Evolutionary conservation across 2,888 invertebrate species (phyloP), one percentile per base, ranked within the genome.

Genomic region (Pilophorus perplexus): DNA sequence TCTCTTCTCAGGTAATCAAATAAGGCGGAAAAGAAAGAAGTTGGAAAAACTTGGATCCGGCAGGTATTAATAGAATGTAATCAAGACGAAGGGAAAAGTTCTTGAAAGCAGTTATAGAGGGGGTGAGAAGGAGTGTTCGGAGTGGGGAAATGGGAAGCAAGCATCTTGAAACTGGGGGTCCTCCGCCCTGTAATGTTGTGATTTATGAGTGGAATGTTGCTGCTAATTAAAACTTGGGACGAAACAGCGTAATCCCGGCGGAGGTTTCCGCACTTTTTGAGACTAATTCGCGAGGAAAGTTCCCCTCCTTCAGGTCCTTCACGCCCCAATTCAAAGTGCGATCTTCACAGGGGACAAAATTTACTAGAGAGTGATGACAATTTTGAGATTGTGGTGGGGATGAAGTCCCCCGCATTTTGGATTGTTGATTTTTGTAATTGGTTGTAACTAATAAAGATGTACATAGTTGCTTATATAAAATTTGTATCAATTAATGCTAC

Each of bases 191-290:
- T 25, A 16, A 52, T 52, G 52, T 52, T 28, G 52, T 52, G 52
- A 52, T 52, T 52, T 28, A 52, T 52, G 27, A 18, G 27, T 23
- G 52, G 27, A 52, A 52, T 28, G 52, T 52, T 52, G 52, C 18
- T 18, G 18, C 52, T 52, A 52, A 52, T 52, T 52, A 52, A 52
- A 52, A 52, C 52, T 52, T 52, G 16, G 23, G 25, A 10, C 12
- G 52, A 28, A 52, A 14, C 52, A 28, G 52, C 18, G 52, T 52
- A 52, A 52, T 52, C 52, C 52, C 18, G n/a, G 14, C 8, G 33
- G 28, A 16, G 18, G 27, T 52, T n/a, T 25, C 52, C 28, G 27
- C 14, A 52, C 27, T 52, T 52, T 52, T 52, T 28, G 52, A 25
- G 16, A 25, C 52, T 52, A 52, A 52, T 52, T 52, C 27, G 52